Percentiles rank a stretch among this genome's conserved stretches.
These are phyloP conservation scores for Dysmachus trigonus DNA, from an alignment of 2,888 invertebrate genomes.

Conservation along the genomic window DNA sequence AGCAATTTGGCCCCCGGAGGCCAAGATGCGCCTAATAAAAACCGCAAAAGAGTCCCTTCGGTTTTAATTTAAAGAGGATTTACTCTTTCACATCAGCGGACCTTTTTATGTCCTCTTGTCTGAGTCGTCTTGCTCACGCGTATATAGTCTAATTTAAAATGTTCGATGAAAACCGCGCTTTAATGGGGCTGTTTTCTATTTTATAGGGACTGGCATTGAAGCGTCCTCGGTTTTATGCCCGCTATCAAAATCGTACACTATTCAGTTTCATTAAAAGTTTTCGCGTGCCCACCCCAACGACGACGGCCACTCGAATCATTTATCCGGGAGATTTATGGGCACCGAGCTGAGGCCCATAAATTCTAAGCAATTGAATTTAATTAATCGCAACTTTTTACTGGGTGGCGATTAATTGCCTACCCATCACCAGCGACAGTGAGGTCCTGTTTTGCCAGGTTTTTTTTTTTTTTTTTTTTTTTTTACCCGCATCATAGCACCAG, in stretches of 20 bases:
- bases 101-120: neutral
- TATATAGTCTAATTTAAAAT: constrained; percentile 8
- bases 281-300: neutral
- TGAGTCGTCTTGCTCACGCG: neutral
- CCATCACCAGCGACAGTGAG: neutral
- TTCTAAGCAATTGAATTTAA: constrained; percentile 41
- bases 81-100: neutral
- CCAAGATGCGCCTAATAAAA: neutral
- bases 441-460: neutral
- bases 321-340: constrained; percentile 15
- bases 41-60: neutral
- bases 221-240: neutral
- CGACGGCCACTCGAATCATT: neutral
- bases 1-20: neutral
- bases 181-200: neutral
- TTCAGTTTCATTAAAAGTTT: constrained; percentile 7
- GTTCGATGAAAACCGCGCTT: neutral
- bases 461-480: too few relatives aligned
- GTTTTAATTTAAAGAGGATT: neutral
- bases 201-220: neutral
- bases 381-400: constrained; percentile 34
- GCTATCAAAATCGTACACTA: neutral
- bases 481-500: neutral
- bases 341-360: constrained; percentile 1
- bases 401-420: constrained; percentile 30